A percentile compares a stretch with the other conserved stretches of the same genome.
Conservation (phyloP, 1,140 invertebrate genomes). For the Drosophila malerkotliana region DNA sequence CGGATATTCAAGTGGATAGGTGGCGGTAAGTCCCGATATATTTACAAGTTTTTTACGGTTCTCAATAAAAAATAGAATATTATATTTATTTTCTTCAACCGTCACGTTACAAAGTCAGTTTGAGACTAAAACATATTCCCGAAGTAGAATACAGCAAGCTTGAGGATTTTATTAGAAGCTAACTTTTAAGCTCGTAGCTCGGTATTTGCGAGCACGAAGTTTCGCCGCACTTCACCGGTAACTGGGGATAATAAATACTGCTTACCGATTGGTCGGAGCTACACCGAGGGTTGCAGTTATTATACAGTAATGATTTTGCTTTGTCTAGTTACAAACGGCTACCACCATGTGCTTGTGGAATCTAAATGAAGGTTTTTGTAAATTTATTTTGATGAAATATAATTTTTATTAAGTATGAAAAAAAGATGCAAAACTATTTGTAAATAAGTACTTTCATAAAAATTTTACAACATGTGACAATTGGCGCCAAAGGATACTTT, state of each 20-base stretch:
- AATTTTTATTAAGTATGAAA: neutral
- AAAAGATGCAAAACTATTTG: too few species aligned
- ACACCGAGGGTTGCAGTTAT: conserved; percentile 3
- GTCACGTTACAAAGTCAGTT: conserved; percentile 11
- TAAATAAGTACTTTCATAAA: too few species aligned
- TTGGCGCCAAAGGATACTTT: too few species aligned
- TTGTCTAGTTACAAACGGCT: conserved; percentile 1
- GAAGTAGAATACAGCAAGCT: neutral
- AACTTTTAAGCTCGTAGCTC: neutral
- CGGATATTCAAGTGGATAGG: neutral
- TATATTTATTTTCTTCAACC: conserved; percentile 9
- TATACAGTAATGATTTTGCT: conserved; percentile 25
- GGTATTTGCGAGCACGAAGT: neutral
- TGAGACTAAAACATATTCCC: conserved; percentile 24
- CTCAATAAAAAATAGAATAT: neutral
- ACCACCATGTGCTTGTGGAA: conserved; percentile 21
- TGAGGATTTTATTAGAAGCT: neutral
- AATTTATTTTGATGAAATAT: neutral
- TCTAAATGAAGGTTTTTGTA: neutral
- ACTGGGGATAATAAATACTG: conserved; percentile 17
- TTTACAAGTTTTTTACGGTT: conserved; percentile 1
- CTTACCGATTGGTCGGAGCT: conserved; percentile 9
- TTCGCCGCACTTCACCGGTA: conserved; percentile 1
- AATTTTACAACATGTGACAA: too few species aligned
- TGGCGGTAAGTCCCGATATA: conserved; percentile 1